Evolutionary conservation across 2,888 invertebrate genomes (phyloP), one percentile per base, ranked within the genome.

Genomic region (Nemoura dubitans): DNA sequence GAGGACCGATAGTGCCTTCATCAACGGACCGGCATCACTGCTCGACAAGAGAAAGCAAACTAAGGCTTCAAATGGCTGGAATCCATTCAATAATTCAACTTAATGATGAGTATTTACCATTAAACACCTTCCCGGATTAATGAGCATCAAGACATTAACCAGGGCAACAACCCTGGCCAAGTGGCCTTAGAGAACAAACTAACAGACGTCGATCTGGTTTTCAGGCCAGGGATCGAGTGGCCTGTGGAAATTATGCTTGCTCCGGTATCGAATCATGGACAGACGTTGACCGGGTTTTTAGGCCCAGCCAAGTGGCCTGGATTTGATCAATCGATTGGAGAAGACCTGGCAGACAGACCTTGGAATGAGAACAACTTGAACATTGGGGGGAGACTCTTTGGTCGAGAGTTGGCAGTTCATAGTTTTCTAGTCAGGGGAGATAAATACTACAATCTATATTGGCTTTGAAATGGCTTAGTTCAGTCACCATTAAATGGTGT

Each of bases 131-230:
- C 5, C 36, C 10, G 36, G 36, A 36, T 10, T 36, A 36, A 3
- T 10, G 3, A 36, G 36, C 36, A 59, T 16, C 21, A 59, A 43
- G 83, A 42, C 76, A 14, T 84, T 29, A n/a, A 30, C 29, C 29
- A 16, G 30, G 30, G 29, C 30, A 3, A 29, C 83, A 59, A 59
- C 83, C 76, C 30, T 77, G 88, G 87, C 88, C 89, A 89, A 90
- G 89, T 90, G 90, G 90, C 89, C 90, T 89, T 88, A 85, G 89
- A 89, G 76, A 78, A 83, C 42, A 82, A 78, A 26, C 26, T 86
- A 86, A 86, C 36, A 83, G 82, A 76, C 80, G 29, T 76, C 43
- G 29, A 83, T 25, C 29, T 82, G 82, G 76, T 83, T 25, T 59
- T 77, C 76, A 59, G 76, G 82, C 78, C 78, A 78, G 78, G 25